These are phyloP conservation scores for Actinia tenebrosa DNA, from an alignment of 64 coral and sea anemone species.

Conservation along the genomic window DNA sequence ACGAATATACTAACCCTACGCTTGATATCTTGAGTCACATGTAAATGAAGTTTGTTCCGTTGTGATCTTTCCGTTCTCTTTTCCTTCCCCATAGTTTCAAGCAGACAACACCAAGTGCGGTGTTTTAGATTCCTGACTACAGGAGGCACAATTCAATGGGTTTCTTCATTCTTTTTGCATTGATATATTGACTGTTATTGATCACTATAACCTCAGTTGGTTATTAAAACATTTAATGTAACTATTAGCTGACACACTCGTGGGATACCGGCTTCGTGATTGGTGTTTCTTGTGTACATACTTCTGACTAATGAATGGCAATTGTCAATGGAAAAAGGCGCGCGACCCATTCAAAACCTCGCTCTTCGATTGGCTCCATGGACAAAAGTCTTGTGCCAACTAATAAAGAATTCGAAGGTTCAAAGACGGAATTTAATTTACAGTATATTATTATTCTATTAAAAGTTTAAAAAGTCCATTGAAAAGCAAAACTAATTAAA, in stretches of 20 bases:
- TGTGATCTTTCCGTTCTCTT: not conserved
- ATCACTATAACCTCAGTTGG: not conserved
- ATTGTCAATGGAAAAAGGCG: slow-evolving; percentile 10
- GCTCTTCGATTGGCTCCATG: not conserved
- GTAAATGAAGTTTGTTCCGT: not conserved
- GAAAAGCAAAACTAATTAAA: not conserved
- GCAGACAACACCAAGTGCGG: not conserved
- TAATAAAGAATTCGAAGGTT: not conserved
- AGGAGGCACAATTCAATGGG: not conserved
- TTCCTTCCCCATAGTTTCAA: not conserved
- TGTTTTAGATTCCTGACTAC: not conserved
- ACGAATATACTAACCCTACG: slow-evolving; percentile 9
- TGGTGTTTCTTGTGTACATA: not conserved
- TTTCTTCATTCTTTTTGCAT: not conserved
- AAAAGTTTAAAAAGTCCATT: not conserved
- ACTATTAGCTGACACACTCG: slow-evolving; percentile 7
- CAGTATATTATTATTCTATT: not conserved
- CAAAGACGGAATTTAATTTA: not conserved
- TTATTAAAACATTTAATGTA: slow-evolving; percentile 2
- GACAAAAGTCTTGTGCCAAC: slow-evolving; percentile 17
- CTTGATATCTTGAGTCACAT: not conserved
- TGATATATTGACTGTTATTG: slow-evolving; percentile 1
- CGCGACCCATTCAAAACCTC: slow-evolving; percentile 4
- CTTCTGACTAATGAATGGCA: not conserved
- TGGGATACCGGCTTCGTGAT: not conserved